Evolutionary conservation across 2,888 invertebrate species (phyloP), one percentile per base, ranked within the genome.

Genomic region (Seira musarum): DNA sequence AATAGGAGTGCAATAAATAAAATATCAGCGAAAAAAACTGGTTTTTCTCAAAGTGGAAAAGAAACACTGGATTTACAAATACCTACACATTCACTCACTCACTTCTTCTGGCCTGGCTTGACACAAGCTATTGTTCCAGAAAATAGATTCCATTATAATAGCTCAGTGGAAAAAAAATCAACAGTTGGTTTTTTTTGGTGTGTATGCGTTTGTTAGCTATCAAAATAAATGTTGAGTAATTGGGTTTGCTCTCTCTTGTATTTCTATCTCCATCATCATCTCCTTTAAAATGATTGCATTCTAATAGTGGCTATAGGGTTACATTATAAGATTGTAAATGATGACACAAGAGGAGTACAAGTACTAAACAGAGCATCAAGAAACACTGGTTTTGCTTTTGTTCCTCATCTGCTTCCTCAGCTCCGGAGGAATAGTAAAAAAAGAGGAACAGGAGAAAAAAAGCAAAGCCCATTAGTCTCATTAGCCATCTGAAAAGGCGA

Each of bases 201-300:
- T 69, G 71, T 77, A 66, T 69, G 40, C 71, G 71, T 71, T 70
- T 77, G 66, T 71, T 77, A 35, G 57, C 77, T 40, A 77, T 77
- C 70, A 77, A 77, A 70, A 77, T 77, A 77, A 77, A 77, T 77
- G 77, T 77, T 77, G 77, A 77, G 77, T 77, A 77, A 77, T 77
- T 77, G 77, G 77, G 77, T 77, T 77, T 71, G 77, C 77, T 77
- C 71, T 35, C 25, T 77, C 19, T 77, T n/a, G n/a, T n/a, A n/a
- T n/a, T n/a, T n/a, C n/a, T n/a, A n/a, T n/a, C n/a, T n/a, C n/a
- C n/a, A n/a, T n/a, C n/a, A n/a, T n/a, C n/a, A 74, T 74, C 66
- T 66, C 60, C 10, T 64, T 13, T 66, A 13, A n/a, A 13, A 68
- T 76, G 35, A 76, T 77, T 77, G 70, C 53, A 65, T 66, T 71